Percentiles rank a stretch among this genome's conserved stretches.
Evolutionary conservation across 1,140 invertebrate genomes (phyloP).

Genomic region (Lepidurus apus): DNA sequence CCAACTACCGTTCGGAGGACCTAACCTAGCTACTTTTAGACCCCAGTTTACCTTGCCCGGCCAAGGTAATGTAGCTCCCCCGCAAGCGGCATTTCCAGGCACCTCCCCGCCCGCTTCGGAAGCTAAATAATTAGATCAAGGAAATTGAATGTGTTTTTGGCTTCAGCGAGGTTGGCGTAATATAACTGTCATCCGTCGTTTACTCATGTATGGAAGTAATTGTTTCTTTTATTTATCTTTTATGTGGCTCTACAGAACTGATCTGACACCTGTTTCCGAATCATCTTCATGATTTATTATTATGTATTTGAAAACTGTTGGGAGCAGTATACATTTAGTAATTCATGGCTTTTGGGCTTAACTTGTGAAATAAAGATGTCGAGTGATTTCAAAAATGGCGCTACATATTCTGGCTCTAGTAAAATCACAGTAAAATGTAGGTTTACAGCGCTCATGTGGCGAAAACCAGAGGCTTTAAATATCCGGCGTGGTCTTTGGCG

Average conservation of each 20-base stretch:
- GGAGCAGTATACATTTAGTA: constrained; percentile 15
- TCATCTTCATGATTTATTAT: constrained; percentile 19
- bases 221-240: background rate
- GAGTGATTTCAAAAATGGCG: too few relatives aligned
- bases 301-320: constrained; percentile 9
- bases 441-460: background rate
- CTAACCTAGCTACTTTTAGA: constrained; percentile 39
- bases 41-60: constrained; percentile 41
- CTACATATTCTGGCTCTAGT: background rate
- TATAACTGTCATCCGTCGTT: constrained; percentile 14
- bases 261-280: constrained; percentile 1
- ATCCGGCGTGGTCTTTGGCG: constrained; percentile 14
- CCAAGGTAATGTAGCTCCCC: constrained; percentile 34
- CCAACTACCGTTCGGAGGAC: constrained; percentile 37
- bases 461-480: background rate
- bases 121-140: constrained; percentile 1
- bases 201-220: background rate
- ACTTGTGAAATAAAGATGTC: too few relatives aligned
- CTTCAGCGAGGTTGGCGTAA: constrained; percentile 1
- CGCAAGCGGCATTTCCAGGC: constrained; percentile 33
- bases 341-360: background rate
- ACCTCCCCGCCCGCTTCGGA: constrained; percentile 30
- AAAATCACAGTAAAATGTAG: background rate
- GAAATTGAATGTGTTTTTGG: constrained; percentile 9
- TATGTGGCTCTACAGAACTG: constrained; percentile 1